Base-by-base conservation (phyloP, 2,113 vertebrate genomes). In the Pluvianellus socialis region DNA sequence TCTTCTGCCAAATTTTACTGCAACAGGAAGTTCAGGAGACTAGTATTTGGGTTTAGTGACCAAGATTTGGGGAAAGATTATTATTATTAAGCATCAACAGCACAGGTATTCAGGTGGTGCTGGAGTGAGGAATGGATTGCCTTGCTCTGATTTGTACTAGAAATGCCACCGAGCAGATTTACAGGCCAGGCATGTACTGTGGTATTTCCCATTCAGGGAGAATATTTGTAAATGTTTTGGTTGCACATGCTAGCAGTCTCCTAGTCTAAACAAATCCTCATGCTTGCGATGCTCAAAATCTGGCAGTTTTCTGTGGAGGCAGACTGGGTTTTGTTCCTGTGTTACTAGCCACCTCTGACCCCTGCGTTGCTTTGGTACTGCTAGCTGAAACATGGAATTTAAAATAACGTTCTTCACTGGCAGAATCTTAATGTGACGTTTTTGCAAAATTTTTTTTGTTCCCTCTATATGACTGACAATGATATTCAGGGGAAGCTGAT, bases 361-460 rank as follows among this genome's bases (percentile, higher is more conserved):
- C 28, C 56, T 2, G 2, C 2, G 0, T 38, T 0, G 1, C 32
- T 71, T 77, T 0, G 0, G n/a, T 59, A 33, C 55, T 80, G 15
- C 63, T 66, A 12, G 20, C 16, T 44, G 28, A 77, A 89, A 49
- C 27, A 13, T 4, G 56, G 81, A 27, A 32, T 79, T 85, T 63
- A 33, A 86, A 84, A 82, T 61, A 2, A 38, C 68, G 79, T 33
- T 87, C 12, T 79, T 85, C 12, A 15, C 52, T 45, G 32, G 28
- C 7, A 66, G 88, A 70, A 62, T 30, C 35, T 58, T 72, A 79
- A 75, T 20, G 32, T 93, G 70, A 53, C 4, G 9, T 90, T 90
- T 85, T 17, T 79, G 24, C 21, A 40, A 40, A 21, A 3, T 19
- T 12, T 52, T 71, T 9, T 71, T 9, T 72, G 2, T 35, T 75